Base-by-base conservation (phyloP, 2,888 invertebrate genomes). In the Leptinotarsa peninsularis region DNA sequence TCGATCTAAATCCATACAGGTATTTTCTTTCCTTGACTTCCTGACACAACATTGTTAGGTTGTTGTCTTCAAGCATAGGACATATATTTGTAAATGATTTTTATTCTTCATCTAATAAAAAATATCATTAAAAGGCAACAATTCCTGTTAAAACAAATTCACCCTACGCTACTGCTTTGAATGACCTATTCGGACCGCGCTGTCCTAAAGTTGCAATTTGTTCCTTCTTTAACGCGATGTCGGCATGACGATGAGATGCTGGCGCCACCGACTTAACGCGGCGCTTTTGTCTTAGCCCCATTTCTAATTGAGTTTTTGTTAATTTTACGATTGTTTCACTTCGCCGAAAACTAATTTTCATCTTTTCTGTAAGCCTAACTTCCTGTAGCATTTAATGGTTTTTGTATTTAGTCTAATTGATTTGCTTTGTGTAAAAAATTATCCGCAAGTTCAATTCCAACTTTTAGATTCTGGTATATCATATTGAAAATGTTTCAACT, bases 291-390 rank as follows among this genome's bases (percentile, higher is more conserved):
- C 81, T 81, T 81, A 80, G 77, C 72, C 54, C 76, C 80, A 74
- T 68, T 81, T 81, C 80, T 83, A 83, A 83, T 82, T 82, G 82
- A 79, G 80, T 82, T 83, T 81, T 81, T 81, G 81, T 80, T 81
- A 81, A 82, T 81, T 83, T 83, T 81, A 83, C 78, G 79, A 81
- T 79, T 77, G 67, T 56, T 74, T 76, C 67, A 71, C 69, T 63
- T 63, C 69, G 52, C 68, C 74, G 66, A 66, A 67, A 68, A 63
- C 69, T 72, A 67, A 73, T 80, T 75, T 75, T 68, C 69, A 49
- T 76, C 69, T 72, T 77, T 76, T 67, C 66, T 72, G 71, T n/a
- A 43, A 14, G 60, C n/a, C n/a, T 43, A 17, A 63, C 43, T 63
- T 43, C 15, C 63, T 43, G 63, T n/a, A 63, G 63, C 63, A 10